Evolutionary conservation across 2,888 invertebrate genomes (phyloP), one percentile per base, ranked within the genome.

Genomic region (Oscheius onirici): DNA sequence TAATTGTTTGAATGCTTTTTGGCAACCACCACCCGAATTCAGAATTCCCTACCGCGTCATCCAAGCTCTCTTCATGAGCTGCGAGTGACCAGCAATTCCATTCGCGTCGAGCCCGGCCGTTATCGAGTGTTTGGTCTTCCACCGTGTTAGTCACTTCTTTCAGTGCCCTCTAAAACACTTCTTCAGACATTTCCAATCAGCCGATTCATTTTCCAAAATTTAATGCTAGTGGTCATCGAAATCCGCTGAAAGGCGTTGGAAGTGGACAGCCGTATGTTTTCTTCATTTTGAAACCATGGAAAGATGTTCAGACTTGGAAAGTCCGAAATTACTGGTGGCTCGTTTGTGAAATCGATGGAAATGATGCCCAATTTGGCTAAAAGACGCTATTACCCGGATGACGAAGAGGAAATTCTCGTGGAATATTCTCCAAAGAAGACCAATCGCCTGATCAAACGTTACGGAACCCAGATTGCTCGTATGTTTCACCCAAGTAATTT

Each of bases 51-150:
- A 13, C 43, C 41, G 13, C 55, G 55, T 11, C 22, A 40, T 20
- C 68, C 68, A 2, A 54, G 40, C 17, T 69, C 69, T 2, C 26
- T 69, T 5, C 69, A 69, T 40, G 69, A 69, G 28, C 22, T 44
- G 1, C 26, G 69, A n/a, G 60, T 69, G 20, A 34, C 43, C 10
- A 28, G 41, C 24, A 58, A 15, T 24, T 46, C 69, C 17, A 46
- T 69, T n/a, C 28, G 69, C n/a, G 26, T 60, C 22, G 69, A 69
- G 46, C 52, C 69, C 22, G 69, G 69, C 40, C 46, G 69, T 1
- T 69, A 69, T 34, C 44, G 69, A 15, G 41, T 69, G 2, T 43
- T 54, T 20, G 22, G 24, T 6, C 60, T 58, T 0, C 69, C 69
- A 1, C 49, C 44, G 10, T 58, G 69, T 69, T 11, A 40, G 40